Conservation (phyloP, 2,888 invertebrate genomes). For the Margaritifera margaritifera region DNA sequence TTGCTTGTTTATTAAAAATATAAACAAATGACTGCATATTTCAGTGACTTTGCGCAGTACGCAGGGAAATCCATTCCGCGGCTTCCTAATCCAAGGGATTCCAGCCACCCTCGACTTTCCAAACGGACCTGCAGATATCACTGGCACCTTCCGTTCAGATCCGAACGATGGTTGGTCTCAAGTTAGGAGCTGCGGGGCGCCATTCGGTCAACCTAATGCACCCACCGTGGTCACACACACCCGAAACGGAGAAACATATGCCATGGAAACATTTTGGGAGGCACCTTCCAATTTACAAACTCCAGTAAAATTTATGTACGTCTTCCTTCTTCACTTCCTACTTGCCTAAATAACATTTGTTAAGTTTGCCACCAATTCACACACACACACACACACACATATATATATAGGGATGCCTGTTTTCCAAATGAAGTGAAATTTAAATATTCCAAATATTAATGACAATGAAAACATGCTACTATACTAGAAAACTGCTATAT, state of each 20-base stretch:
- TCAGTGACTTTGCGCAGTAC: constrained; percentile 27
- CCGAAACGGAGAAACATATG: constrained; percentile 8
- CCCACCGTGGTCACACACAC: constrained; percentile 33
- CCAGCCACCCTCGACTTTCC: constrained; percentile 26
- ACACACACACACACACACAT: neutral
- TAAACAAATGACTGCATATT: no score
- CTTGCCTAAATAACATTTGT: neutral
- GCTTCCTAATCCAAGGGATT: constrained; percentile 31
- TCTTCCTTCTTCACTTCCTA: neutral
- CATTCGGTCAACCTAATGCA: constrained; percentile 16
- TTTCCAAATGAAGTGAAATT: no score
- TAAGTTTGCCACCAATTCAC: neutral
- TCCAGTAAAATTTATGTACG: constrained; percentile 36
- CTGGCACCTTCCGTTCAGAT: constrained; percentile 24
- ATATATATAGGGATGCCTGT: no score
- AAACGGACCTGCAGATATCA: constrained; percentile 26
- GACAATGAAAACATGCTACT: no score
- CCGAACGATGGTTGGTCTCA: neutral
- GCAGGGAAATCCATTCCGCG: constrained; percentile 16
- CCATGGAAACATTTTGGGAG: constrained; percentile 16
- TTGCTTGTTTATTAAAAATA: no score
- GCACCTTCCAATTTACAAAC: constrained; percentile 11
- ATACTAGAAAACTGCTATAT: no score
- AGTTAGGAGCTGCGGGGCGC: constrained; percentile 18
- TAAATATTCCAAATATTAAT: no score